phyloP scores from a whole-genome alignment of 2,888 invertebrate species.

The Agapostemon virescens region DNA sequence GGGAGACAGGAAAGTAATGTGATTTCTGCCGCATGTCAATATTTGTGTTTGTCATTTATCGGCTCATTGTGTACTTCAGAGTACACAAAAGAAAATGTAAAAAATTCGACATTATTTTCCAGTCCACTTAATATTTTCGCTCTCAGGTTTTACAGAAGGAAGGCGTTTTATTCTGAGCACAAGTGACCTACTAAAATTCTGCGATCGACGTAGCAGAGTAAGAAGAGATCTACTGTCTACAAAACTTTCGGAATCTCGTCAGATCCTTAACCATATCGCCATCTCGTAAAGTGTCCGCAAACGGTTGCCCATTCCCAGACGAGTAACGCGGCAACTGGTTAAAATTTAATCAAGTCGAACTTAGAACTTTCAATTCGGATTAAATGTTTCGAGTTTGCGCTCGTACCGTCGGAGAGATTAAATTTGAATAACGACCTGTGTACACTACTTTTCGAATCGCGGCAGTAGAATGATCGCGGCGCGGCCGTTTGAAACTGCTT shows the following conservation, averaged over 20 bases:
- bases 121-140: too few relatives aligned
- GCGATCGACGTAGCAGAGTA: neutral
- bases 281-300: conserved; percentile 10
- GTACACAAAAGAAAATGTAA: too few relatives aligned
- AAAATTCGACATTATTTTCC: too few relatives aligned
- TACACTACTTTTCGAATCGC: conserved; percentile 17
- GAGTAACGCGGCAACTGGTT: neutral
- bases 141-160: neutral
- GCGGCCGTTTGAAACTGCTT: neutral
- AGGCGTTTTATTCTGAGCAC: neutral
- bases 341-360: conserved; percentile 5
- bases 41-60: too few relatives aligned
- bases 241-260: conserved; percentile 22
- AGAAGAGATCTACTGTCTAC: neutral
- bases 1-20: too few relatives aligned
- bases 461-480: conserved; percentile 12
- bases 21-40: too few relatives aligned
- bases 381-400: conserved; percentile 2
- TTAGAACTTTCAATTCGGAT: conserved; percentile 1
- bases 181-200: neutral
- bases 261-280: neutral
- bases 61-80: too few relatives aligned
- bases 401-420: neutral
- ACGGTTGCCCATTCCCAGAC: conserved; percentile 12
- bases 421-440: conserved; percentile 19